Conservation (phyloP, 2,113 vertebrate genomes). For the Tyrannus savana region DNA sequence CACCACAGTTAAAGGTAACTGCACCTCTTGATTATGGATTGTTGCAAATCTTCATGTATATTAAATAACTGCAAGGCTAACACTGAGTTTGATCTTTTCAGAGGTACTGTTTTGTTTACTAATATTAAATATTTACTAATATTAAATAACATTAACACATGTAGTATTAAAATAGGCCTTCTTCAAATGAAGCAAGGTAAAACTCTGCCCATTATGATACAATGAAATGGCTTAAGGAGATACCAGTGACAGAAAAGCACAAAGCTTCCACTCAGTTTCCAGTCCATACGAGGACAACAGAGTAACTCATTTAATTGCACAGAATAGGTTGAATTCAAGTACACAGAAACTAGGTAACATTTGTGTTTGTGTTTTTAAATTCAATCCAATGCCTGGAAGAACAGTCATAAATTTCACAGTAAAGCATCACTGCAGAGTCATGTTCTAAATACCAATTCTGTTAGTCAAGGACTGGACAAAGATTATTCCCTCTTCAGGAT, state of each 20-base stretch:
- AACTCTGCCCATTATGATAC: not conserved
- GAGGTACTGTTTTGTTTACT: conserved; percentile 18
- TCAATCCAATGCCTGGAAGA: not conserved
- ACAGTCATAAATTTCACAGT: not conserved
- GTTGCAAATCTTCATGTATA: conserved; percentile 1
- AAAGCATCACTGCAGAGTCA: not conserved
- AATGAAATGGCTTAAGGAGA: not conserved
- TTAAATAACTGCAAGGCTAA: conserved; percentile 14
- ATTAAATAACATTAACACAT: conserved; percentile 23
- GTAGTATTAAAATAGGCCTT: not conserved
- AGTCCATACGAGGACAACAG: not conserved
- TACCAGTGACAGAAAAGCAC: not conserved
- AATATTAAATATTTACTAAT: not conserved
- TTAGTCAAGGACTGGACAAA: not conserved
- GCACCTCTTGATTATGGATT: conserved; percentile 52
- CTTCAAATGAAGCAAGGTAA: not conserved
- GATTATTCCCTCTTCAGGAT: not conserved
- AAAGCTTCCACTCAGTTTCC: not conserved
- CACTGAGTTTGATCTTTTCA: conserved; percentile 9
- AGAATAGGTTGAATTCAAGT: not conserved
- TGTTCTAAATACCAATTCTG: not conserved
- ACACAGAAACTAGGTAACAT: not conserved
- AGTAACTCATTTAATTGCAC: not conserved
- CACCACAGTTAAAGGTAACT: conserved; percentile 89
- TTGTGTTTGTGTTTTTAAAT: not conserved